Percentiles rank a stretch among this genome's conserved stretches.
These are phyloP conservation scores for Eurytoma californica DNA, from an alignment of 2,888 invertebrate genomes.

Conservation along the genomic window DNA sequence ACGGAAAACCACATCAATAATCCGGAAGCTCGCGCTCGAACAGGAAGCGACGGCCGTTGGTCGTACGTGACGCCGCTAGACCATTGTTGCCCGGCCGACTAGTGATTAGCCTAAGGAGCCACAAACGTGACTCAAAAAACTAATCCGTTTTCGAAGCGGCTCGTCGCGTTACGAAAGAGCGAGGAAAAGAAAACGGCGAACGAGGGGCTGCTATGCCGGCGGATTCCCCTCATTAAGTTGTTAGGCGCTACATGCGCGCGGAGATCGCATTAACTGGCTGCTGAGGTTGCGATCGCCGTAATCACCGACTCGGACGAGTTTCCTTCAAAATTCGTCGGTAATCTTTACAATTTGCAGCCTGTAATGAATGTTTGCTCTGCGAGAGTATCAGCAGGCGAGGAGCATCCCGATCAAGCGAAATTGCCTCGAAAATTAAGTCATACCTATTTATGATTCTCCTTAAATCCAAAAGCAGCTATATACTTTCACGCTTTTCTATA, in stretches of 20 bases:
- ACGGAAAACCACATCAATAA: no score
- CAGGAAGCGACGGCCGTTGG: no score
- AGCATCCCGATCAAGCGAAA: background rate
- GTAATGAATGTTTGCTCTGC: slow-evolving; percentile 33
- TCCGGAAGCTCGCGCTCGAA: background rate
- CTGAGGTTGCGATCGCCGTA: slow-evolving; percentile 64
- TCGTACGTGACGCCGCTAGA: slow-evolving; percentile 4
- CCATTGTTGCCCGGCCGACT: background rate
- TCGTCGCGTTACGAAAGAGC: background rate
- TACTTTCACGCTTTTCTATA: background rate
- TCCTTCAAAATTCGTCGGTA: slow-evolving; percentile 43
- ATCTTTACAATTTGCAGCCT: slow-evolving; percentile 37
- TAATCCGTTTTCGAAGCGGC: no score
- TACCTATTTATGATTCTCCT: no score
- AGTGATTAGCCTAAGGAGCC: background rate
- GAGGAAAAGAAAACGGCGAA: slow-evolving; percentile 5
- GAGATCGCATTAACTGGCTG: slow-evolving; percentile 65
- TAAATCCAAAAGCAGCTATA: no score
- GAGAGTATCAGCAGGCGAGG: background rate
- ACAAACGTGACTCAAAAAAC: no score
- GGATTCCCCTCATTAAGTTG: slow-evolving; percentile 73
- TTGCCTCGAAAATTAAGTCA: no score
- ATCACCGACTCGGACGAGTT: slow-evolving; percentile 10
- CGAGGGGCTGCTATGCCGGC: slow-evolving; percentile 58
- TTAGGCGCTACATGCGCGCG: slow-evolving; percentile 61